These are phyloP conservation scores for Clepsis dumicolana DNA, from an alignment of 2,888 invertebrate genomes.

Conservation along the genomic window DNA sequence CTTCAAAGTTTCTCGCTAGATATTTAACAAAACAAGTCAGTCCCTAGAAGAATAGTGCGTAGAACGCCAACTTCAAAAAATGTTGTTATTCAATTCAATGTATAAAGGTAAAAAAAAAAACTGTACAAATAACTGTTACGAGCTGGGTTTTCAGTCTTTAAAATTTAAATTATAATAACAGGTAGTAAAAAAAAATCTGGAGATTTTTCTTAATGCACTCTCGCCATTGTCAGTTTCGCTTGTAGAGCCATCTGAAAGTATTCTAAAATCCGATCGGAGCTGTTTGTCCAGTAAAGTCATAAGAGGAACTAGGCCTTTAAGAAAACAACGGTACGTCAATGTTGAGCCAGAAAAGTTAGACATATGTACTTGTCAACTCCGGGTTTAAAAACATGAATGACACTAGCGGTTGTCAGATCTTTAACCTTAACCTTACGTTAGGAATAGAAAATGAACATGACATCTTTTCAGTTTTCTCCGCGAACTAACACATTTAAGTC, in stretches of 20 bases:
- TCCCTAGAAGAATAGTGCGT: not conserved
- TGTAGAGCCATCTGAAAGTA: no score
- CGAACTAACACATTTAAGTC: slow-evolving; percentile 70
- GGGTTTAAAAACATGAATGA: not conserved
- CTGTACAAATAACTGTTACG: no score
- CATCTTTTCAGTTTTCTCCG: slow-evolving; percentile 35
- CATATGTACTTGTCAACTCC: not conserved
- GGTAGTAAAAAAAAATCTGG: no score
- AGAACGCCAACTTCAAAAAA: not conserved
- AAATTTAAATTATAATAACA: no score
- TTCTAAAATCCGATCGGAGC: no score
- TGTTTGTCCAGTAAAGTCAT: no score
- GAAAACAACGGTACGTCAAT: not conserved
- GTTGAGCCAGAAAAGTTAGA: not conserved
- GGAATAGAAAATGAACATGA: slow-evolving; percentile 6
- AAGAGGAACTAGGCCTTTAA: no score
- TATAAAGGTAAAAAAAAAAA: no score
- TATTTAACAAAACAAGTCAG: not conserved
- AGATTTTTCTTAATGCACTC: no score
- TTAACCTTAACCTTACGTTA: not conserved
- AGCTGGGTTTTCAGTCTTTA: no score
- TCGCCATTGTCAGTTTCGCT: no score
- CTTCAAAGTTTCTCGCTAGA: not conserved
- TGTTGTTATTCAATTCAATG: no score
- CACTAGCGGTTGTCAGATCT: not conserved